These are phyloP conservation scores for Apoderus coryli DNA, from an alignment of 2,888 invertebrate species.

Conservation along the genomic window DNA sequence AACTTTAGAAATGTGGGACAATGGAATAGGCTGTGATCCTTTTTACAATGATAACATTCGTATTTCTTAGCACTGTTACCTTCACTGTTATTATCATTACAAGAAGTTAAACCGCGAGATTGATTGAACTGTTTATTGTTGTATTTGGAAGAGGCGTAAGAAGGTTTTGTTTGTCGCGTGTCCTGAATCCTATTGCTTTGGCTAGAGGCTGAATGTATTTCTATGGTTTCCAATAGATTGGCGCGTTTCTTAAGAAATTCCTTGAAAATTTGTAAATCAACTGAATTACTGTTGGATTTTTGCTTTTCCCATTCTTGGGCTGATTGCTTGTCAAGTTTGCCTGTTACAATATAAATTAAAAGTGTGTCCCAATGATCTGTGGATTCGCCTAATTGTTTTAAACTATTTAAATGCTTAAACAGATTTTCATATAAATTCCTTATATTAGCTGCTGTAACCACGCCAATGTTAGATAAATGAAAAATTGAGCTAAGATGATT, in stretches of 20 bases:
- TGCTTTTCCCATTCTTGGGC: conserved; percentile 12
- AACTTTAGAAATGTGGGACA: conserved; percentile 10
- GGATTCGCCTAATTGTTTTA: conserved; percentile 15
- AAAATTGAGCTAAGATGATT: no score
- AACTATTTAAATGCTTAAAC: conserved; percentile 14
- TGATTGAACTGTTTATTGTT: no score
- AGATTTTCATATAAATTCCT: no score
- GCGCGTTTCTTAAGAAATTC: conserved; percentile 13
- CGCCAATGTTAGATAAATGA: no score
- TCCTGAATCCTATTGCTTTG: no score
- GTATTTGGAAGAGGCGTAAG: no score
- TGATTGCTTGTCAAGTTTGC: conserved; percentile 10
- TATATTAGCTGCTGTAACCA: no score
- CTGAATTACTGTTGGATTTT: conserved; percentile 1
- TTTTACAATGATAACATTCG: conserved; percentile 10
- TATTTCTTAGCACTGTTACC: no score
- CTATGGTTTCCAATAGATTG: conserved; percentile 11
- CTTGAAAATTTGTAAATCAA: conserved; percentile 9
- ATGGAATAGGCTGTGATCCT: conserved; percentile 11
- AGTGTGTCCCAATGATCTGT: conserved; percentile 13
- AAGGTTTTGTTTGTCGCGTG: no score
- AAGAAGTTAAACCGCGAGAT: no score
- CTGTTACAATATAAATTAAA: conserved; percentile 12
- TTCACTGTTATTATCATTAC: no score
- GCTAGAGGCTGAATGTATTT: no score